phyloP scores from a whole-genome alignment of 1,140 invertebrate genomes.

The Spodoptera frugiperda region DNA sequence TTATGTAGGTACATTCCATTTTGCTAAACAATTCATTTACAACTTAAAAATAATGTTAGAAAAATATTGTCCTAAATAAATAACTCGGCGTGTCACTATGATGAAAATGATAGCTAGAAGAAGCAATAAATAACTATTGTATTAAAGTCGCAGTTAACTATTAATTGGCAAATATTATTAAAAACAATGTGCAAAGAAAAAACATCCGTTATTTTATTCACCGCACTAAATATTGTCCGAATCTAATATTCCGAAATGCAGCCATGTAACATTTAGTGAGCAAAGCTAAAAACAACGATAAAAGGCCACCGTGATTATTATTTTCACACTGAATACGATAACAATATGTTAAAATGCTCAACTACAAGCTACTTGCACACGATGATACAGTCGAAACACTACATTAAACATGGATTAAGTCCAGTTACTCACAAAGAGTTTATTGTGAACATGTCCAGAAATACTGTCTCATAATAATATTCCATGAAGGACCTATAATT shows the following conservation, averaged over 20 bases:
- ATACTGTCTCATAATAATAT: slow-evolving; percentile 11
- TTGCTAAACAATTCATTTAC: slow-evolving; percentile 46
- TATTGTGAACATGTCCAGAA: background rate
- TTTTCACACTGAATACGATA: slow-evolving; percentile 42
- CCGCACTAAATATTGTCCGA: background rate
- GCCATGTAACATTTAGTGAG: slow-evolving; percentile 42
- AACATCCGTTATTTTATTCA: background rate
- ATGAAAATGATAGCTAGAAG: slow-evolving; percentile 12
- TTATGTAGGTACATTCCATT: slow-evolving; percentile 50
- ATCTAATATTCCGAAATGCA: slow-evolving; percentile 1
- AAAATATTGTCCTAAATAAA: slow-evolving; percentile 37
- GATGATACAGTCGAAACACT: slow-evolving; percentile 47
- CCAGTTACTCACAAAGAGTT: slow-evolving; percentile 37
- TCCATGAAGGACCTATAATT: background rate
- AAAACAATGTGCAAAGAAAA: background rate
- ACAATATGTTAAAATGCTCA: slow-evolving; percentile 34
- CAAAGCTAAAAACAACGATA: slow-evolving; percentile 43
- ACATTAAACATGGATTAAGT: slow-evolving; percentile 44
- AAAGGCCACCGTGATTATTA: slow-evolving; percentile 51
- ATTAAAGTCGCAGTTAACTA: background rate
- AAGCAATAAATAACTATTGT: slow-evolving; percentile 20
- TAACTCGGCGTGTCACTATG: slow-evolving; percentile 2
- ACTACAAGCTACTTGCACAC: slow-evolving; percentile 52
- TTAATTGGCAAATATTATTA: background rate
- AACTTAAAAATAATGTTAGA: slow-evolving; percentile 47